Evolutionary conservation across 1,140 invertebrate genomes (phyloP).

Genomic region (Drosophila kurseongensis): DNA sequence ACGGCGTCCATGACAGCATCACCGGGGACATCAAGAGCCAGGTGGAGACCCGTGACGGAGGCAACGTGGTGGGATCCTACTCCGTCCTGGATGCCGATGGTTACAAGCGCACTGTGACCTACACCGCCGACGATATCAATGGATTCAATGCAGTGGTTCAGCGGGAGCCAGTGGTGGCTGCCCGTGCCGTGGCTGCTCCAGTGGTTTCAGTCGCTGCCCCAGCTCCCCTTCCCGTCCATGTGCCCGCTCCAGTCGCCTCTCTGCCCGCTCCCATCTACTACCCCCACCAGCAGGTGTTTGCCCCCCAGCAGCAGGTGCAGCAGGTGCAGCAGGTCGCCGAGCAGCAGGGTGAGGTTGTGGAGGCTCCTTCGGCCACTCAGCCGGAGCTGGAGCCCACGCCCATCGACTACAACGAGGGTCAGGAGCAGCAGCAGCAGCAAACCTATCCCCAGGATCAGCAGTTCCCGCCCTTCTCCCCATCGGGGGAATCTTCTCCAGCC

Average conservation of each 20-base stretch:
- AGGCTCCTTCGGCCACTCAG: conserved; percentile 54
- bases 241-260: conserved; percentile 28
- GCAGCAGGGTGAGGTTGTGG: conserved; percentile 67
- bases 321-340: conserved; percentile 34
- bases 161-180: conserved; percentile 82
- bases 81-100: conserved; percentile 87
- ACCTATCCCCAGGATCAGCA: conserved; percentile 73
- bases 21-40: conserved; percentile 87
- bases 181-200: conserved; percentile 48
- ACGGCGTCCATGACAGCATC: conserved; percentile 85
- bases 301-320: conserved; percentile 59
- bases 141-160: conserved; percentile 86
- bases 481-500: conserved; percentile 10
- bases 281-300: conserved; percentile 62
- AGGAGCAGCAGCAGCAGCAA: conserved; percentile 47
- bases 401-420: conserved; percentile 59
- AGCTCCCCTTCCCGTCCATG: conserved; percentile 20
- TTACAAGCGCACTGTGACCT: conserved; percentile 86
- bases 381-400: conserved; percentile 63
- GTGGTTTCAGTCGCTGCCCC: conserved; percentile 35
- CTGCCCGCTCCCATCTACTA: conserved; percentile 69
- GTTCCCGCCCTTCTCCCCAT: conserved; percentile 66
- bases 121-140: conserved; percentile 85
- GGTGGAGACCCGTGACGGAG: conserved; percentile 86
- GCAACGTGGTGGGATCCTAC: conserved; percentile 86